Conservation (phyloP, 2,888 invertebrate genomes). For the Acronicta alni region DNA sequence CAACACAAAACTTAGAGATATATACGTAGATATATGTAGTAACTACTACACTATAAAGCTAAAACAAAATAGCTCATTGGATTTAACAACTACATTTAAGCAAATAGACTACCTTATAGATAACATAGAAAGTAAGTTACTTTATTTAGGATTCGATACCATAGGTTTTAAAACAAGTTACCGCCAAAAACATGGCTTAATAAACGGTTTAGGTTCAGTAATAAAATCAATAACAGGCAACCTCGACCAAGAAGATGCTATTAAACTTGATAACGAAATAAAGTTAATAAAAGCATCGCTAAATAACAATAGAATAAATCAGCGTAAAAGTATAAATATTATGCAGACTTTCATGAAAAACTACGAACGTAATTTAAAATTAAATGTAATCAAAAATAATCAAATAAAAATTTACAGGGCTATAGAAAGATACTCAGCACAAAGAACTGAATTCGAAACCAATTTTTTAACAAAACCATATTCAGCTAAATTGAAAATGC, state of each 20-base stretch:
- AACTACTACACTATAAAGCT: conserved; percentile 35
- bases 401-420: conserved; percentile 19
- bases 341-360: conserved; percentile 8
- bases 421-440: conserved; percentile 23
- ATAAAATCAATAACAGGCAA: conserved; percentile 46
- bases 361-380: conserved; percentile 9
- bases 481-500: conserved; percentile 13
- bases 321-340: conserved; percentile 3
- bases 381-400: conserved; percentile 13
- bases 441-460: conserved; percentile 17
- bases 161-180: conserved; percentile 15
- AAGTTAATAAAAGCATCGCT: conserved; percentile 12
- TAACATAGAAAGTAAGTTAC: conserved; percentile 43
- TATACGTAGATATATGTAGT: conserved; percentile 27
- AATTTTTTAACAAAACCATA: conserved; percentile 13
- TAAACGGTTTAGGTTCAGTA: conserved; percentile 37
- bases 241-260: conserved; percentile 35
- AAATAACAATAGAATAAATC: conserved; percentile 7
- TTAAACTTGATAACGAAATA: conserved; percentile 30
- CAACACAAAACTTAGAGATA: conserved; percentile 32
- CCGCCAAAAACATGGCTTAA: conserved; percentile 30
- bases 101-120: conserved; percentile 43
- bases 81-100: background rate
- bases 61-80: conserved; percentile 14
- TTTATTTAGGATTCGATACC: conserved; percentile 36